Evolutionary conservation across 1,140 invertebrate genomes (phyloP).

Genomic region (Tenebrio molitor): DNA sequence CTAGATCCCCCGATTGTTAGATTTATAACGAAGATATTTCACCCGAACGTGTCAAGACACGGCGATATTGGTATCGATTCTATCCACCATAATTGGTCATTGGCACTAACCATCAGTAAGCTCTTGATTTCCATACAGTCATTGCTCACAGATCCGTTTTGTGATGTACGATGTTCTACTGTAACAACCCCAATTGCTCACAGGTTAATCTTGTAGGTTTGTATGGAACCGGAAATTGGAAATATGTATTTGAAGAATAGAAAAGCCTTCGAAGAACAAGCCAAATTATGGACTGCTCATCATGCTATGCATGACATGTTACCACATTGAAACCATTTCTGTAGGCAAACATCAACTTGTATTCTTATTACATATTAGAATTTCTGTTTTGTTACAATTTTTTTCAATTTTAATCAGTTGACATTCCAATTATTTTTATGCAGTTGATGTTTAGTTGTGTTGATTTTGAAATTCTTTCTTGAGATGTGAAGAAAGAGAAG

Average conservation of each 20-base stretch:
- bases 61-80: slow-evolving; percentile 97
- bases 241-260: slow-evolving; percentile 84
- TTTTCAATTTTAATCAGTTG: too few species aligned
- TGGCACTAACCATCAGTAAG: slow-evolving; percentile 93
- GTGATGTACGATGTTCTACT: slow-evolving; percentile 72
- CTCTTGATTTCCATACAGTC: slow-evolving; percentile 92
- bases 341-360: too few species aligned
- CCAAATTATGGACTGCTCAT: slow-evolving; percentile 90
- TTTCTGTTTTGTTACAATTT: too few species aligned
- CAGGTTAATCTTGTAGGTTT: slow-evolving; percentile 37
- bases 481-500: too few species aligned
- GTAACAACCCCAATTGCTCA: not conserved
- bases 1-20: slow-evolving; percentile 91
- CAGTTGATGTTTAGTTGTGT: too few species aligned
- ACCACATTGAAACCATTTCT: slow-evolving; percentile 62
- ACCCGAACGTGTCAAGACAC: slow-evolving; percentile 95
- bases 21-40: slow-evolving; percentile 92
- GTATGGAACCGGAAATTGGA: slow-evolving; percentile 90
- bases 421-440: too few species aligned
- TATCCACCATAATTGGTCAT: slow-evolving; percentile 95
- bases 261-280: slow-evolving; percentile 84
- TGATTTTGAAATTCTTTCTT: too few species aligned
- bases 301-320: slow-evolving; percentile 92
- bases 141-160: slow-evolving; percentile 93
- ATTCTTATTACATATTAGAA: too few species aligned